A percentile compares a stretch with the other conserved stretches of the same genome.
Conservation (phyloP, 2,797 vertebrate species). For the Columba guinea region DNA sequence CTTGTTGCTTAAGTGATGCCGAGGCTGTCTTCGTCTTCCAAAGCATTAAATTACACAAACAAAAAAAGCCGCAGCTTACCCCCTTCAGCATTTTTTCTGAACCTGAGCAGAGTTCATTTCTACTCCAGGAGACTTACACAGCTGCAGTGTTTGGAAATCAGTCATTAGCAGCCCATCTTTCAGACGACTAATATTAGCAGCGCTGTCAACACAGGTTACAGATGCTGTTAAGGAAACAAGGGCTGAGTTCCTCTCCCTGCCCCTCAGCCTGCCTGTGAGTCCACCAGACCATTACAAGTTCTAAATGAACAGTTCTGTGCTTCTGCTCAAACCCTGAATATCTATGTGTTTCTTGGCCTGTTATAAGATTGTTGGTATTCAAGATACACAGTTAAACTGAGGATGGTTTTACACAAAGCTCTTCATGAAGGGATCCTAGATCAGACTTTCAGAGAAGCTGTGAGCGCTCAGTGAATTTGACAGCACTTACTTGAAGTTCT, state of each 20-base stretch:
- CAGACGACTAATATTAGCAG: background rate
- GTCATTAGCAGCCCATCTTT: slow-evolving; percentile 32
- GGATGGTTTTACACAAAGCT: background rate
- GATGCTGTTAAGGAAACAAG: slow-evolving; percentile 11
- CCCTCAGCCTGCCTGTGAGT: background rate
- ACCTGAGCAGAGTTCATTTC: background rate
- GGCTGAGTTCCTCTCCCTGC: background rate
- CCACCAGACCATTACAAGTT: slow-evolving; percentile 10
- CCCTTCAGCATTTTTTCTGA: slow-evolving; percentile 5
- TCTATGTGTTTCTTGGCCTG: background rate
- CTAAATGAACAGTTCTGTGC: slow-evolving; percentile 20
- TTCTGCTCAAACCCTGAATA: slow-evolving; percentile 8
- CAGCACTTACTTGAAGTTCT: background rate
- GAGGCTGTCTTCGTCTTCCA: background rate
- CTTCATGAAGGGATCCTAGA: background rate
- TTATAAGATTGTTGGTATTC: background rate
- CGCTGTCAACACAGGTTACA: slow-evolving; percentile 31
- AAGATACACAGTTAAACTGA: background rate
- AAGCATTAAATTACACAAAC: background rate
- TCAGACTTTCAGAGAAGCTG: background rate
- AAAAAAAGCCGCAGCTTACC: background rate
- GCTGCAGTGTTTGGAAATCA: slow-evolving; percentile 17
- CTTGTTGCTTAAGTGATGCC: background rate
- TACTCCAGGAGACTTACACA: slow-evolving; percentile 25
- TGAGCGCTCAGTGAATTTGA: background rate